These are phyloP conservation scores for Luehdorfia chinensis DNA, from an alignment of 1,140 invertebrate genomes.

Conservation along the genomic window DNA sequence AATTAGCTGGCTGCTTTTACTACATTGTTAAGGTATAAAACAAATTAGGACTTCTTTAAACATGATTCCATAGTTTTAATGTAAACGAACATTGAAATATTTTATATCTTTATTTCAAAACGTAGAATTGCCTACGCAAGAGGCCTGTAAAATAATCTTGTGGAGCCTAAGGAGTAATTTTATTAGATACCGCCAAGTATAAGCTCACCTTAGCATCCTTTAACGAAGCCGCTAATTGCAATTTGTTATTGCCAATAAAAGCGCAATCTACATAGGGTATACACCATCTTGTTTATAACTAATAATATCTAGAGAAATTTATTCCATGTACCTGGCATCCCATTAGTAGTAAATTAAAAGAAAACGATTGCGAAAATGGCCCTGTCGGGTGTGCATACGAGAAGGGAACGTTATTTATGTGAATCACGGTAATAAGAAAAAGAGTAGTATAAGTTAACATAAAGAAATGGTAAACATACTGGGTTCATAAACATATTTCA, in stretches of 20 bases:
- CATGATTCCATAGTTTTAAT: too few species aligned
- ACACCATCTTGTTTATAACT: constrained; percentile 20
- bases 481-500: too few species aligned
- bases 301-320: constrained; percentile 26
- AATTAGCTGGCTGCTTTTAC: too few species aligned
- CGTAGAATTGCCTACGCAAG: too few species aligned
- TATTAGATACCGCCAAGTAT: constrained; percentile 11
- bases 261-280: constrained; percentile 14
- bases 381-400: neutral
- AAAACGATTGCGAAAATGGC: constrained; percentile 24
- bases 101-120: too few species aligned
- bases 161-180: constrained; percentile 10
- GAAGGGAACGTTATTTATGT: constrained; percentile 2
- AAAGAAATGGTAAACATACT: too few species aligned
- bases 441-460: too few species aligned
- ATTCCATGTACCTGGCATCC: constrained; percentile 21
- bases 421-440: too few species aligned
- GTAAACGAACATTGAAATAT: too few species aligned
- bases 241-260: constrained; percentile 26
- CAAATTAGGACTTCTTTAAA: too few species aligned
- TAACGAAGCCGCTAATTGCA: constrained; percentile 22
- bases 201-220: constrained; percentile 4
- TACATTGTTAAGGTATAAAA: too few species aligned
- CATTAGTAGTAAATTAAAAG: constrained; percentile 36
- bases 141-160: constrained; percentile 10